Conservation (phyloP, 2,888 invertebrate genomes). For the Nemotelus pantherinus region DNA sequence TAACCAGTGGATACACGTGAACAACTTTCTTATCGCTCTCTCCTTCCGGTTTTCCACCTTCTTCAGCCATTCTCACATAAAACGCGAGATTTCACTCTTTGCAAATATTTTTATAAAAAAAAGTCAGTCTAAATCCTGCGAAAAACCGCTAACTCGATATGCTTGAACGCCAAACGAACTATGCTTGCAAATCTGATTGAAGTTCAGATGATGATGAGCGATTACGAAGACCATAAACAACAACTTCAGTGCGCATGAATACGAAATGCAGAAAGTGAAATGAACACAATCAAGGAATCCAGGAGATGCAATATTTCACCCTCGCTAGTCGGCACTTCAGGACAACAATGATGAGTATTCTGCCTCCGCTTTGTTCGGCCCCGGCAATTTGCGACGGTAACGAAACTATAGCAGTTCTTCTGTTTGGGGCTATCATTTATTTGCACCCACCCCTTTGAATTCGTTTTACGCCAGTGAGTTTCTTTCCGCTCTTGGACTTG, state of each 20-base stretch:
- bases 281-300: neutral
- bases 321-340: neutral
- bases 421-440: neutral
- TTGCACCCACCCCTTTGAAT: neutral
- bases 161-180: neutral
- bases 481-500: no score
- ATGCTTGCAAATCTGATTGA: constrained; percentile 35
- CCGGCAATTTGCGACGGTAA: neutral
- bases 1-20: constrained; percentile 84
- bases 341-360: constrained; percentile 21
- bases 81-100: neutral
- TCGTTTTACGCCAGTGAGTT: no score
- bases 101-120: neutral
- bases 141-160: neutral
- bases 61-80: constrained; percentile 59
- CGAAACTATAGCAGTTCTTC: no score
- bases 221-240: constrained; percentile 35
- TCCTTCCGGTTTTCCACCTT: constrained; percentile 58
- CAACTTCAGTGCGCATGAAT: constrained; percentile 32
- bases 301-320: constrained; percentile 28
- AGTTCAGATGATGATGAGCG: constrained; percentile 32
- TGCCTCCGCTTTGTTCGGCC: neutral
- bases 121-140: neutral
- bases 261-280: constrained; percentile 1
- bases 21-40: constrained; percentile 72